These are phyloP conservation scores for Mechanitis mazaeus DNA, from an alignment of 2,888 invertebrate species.

Conservation along the genomic window DNA sequence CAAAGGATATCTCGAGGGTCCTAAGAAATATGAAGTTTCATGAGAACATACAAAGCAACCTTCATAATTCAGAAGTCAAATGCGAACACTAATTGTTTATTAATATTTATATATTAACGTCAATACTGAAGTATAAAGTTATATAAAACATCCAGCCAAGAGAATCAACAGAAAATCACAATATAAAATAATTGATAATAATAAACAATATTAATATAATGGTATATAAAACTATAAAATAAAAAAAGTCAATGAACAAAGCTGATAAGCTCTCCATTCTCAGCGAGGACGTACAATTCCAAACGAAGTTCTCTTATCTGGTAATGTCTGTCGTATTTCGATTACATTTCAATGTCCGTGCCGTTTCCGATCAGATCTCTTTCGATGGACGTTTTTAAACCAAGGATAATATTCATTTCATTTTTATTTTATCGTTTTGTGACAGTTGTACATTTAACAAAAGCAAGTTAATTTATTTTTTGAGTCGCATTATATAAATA, in stretches of 20 bases:
- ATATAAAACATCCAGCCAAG: no score
- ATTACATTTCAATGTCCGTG: constrained; percentile 25
- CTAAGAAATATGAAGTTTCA: constrained; percentile 13
- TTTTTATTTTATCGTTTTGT: background rate
- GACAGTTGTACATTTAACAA: background rate
- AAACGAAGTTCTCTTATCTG: constrained; percentile 30
- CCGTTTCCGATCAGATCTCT: constrained; percentile 25
- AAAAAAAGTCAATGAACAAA: constrained; percentile 11
- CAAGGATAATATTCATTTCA: constrained; percentile 2
- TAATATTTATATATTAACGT: background rate
- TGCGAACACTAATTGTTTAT: constrained; percentile 8
- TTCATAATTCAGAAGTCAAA: background rate
- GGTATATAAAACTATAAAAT: constrained; percentile 3
- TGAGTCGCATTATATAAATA: no score
- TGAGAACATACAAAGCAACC: constrained; percentile 8
- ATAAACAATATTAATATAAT: background rate
- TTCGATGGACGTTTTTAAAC: constrained; percentile 14
- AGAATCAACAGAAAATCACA: no score
- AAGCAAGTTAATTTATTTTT: no score
- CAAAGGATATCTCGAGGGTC: constrained; percentile 20
- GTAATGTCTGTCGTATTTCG: constrained; percentile 26
- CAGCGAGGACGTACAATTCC: constrained; percentile 15
- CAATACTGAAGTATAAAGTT: no score
- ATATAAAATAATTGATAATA: no score
- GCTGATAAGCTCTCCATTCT: constrained; percentile 15